These are phyloP conservation scores for Hermodice carunculata DNA, from an alignment of 2,888 invertebrate species.

Conservation along the genomic window DNA sequence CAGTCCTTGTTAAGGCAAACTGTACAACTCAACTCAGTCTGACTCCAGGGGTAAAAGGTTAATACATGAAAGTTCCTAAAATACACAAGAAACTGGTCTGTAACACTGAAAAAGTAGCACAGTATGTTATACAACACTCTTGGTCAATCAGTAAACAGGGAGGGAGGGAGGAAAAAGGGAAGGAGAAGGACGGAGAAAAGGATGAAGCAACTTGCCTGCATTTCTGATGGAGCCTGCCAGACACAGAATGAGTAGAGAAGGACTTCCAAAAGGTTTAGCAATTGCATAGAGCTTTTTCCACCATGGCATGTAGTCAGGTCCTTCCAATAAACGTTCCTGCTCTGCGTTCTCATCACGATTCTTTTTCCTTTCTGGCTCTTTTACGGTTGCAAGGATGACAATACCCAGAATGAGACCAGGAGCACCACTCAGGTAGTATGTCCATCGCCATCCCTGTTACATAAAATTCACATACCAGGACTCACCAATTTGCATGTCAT, in stretches of 20 bases:
- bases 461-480: too few species aligned
- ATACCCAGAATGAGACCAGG: slow-evolving; percentile 67
- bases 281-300: not conserved
- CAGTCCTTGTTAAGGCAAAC: too few species aligned
- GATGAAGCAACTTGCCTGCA: slow-evolving; percentile 55
- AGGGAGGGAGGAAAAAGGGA: too few species aligned
- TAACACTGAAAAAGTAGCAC: too few species aligned
- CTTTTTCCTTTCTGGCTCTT: slow-evolving; percentile 58
- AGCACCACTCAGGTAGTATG: slow-evolving; percentile 67
- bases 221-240: slow-evolving; percentile 68
- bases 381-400: slow-evolving; percentile 63
- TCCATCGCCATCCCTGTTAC: slow-evolving; percentile 70
- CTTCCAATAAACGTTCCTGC: not conserved
- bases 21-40: too few species aligned
- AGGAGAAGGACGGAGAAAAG: too few species aligned
- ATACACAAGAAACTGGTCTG: too few species aligned
- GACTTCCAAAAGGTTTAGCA: slow-evolving; percentile 54
- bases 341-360: not conserved
- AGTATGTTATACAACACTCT: too few species aligned
- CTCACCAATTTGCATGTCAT: too few species aligned
- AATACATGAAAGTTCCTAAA: too few species aligned
- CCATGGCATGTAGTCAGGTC: not conserved
- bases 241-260: slow-evolving; percentile 65
- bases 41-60: too few species aligned
- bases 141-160: too few species aligned